A percentile compares a stretch with the other conserved stretches of the same genome.
Evolutionary conservation across 1,140 invertebrate species (phyloP).

Genomic region (Periplaneta americana): DNA sequence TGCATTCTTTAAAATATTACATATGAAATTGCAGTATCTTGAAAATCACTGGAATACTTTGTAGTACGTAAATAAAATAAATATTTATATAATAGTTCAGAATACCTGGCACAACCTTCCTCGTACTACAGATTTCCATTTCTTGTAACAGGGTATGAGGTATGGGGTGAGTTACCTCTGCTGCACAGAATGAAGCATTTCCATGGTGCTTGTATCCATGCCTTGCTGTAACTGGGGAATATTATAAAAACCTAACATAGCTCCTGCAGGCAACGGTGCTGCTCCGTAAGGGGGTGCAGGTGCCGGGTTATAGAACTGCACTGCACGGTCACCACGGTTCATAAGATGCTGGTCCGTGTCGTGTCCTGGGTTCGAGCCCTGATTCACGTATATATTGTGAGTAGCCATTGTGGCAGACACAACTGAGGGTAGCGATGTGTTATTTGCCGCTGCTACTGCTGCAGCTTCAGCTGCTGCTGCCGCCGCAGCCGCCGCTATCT

Average conservation of each 20-base stretch:
- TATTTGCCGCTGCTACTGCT: background rate
- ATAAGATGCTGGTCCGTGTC: background rate
- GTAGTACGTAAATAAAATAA: too few relatives aligned
- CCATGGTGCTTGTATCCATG: background rate
- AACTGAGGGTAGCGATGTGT: background rate
- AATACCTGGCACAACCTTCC: background rate
- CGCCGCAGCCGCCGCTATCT: slow-evolving; percentile 8
- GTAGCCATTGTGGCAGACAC: background rate
- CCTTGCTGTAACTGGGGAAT: slow-evolving; percentile 2
- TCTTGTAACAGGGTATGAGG: background rate
- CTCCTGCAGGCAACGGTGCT: background rate
- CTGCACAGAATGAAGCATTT: slow-evolving; percentile 3
- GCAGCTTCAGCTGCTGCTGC: background rate
- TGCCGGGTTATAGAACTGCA: slow-evolving; percentile 4
- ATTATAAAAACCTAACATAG: slow-evolving; percentile 10
- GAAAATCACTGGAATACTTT: background rate
- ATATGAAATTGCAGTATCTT: background rate
- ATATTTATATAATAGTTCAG: too few relatives aligned
- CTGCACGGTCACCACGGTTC: background rate
- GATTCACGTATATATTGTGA: background rate
- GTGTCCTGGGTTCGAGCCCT: background rate
- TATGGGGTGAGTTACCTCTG: background rate
- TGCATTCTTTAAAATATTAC: background rate
- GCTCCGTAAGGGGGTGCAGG: background rate
- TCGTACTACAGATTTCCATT: background rate